Evolutionary conservation across 2,113 vertebrate species (phyloP).

Genomic region (Cricetomys ansorgei): DNA sequence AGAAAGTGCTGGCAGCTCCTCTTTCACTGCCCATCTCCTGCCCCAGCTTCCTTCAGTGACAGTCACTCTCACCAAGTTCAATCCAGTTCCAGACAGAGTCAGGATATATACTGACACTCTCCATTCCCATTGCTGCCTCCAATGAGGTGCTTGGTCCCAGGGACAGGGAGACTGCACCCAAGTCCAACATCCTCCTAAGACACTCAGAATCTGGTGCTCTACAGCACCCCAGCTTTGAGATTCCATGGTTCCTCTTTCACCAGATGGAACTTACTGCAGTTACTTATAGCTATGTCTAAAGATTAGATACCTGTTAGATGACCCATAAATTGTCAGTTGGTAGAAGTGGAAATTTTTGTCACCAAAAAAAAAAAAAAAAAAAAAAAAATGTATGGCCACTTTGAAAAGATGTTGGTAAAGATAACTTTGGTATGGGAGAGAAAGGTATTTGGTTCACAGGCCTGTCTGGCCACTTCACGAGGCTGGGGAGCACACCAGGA

Average conservation of each 20-base stretch:
- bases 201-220: not conserved
- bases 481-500: not conserved
- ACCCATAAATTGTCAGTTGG: not conserved
- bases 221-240: not conserved
- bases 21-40: not conserved
- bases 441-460: not conserved
- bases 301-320: not conserved
- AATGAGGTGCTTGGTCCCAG: not conserved
- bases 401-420: slow-evolving; percentile 13
- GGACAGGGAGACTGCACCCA: not conserved
- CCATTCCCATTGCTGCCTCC: too few relatives aligned
- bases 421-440: not conserved
- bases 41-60: not conserved
- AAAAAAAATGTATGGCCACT: not conserved
- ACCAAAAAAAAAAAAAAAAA: too few relatives aligned
- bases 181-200: not conserved
- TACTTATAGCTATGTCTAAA: not conserved
- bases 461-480: not conserved
- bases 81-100: not conserved
- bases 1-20: not conserved
- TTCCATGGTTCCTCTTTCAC: not conserved
- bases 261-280: not conserved
- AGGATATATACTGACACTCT: fast-evolving
- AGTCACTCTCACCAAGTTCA: not conserved
- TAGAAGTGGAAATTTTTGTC: not conserved